Evolutionary conservation across 2,113 vertebrate genomes (phyloP), one percentile per base, ranked within the genome.

Genomic region (Nycticebus coucang): DNA sequence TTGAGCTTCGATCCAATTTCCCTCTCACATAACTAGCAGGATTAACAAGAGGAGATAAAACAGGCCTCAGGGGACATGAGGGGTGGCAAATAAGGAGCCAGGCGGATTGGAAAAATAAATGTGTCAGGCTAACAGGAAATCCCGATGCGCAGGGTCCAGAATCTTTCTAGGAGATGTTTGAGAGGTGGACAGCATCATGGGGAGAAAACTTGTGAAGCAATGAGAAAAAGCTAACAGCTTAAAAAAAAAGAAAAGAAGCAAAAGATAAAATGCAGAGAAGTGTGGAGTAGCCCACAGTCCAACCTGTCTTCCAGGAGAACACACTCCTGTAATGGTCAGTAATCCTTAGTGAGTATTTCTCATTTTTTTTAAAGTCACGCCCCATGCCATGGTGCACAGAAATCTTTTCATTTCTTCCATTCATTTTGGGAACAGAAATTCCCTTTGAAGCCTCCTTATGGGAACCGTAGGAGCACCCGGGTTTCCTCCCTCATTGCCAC

Each of bases 401-500:
- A 87, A 83, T 78, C 72, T 93, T 87, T 85, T 95, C 87, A 50
- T 89, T 89, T 71, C 87, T 83, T 93, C 37, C 35, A 35, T 77
- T 92, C 66, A 0, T 72, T 93, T 64, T 26, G 84, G 68, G 82
- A 33, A 45, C 77, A 74, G 90, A 84, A 88, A 94, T 96, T 81
- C 89, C 77, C 89, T 97, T 85, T 64, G 68, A 84, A 74, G 86
- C 11, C 50, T 82, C 35, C 87, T 91, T 88, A 59, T 12, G 6
- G 1, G 92, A 75, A 15, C 62, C 0, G 2, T 17, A 24, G 66
- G 72, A 87, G 89, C 17, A 0, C 80, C 0, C 0, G 71, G 60
- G 13, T 66, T 64, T 84, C 96, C 79, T 85, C 66, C 64, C 86
- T 26, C 0, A 0, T 77, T 55, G 83, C 98, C 98, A 81, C 97